phyloP scores from a whole-genome alignment of 2,797 vertebrate species.

The Pangasius macronema region DNA sequence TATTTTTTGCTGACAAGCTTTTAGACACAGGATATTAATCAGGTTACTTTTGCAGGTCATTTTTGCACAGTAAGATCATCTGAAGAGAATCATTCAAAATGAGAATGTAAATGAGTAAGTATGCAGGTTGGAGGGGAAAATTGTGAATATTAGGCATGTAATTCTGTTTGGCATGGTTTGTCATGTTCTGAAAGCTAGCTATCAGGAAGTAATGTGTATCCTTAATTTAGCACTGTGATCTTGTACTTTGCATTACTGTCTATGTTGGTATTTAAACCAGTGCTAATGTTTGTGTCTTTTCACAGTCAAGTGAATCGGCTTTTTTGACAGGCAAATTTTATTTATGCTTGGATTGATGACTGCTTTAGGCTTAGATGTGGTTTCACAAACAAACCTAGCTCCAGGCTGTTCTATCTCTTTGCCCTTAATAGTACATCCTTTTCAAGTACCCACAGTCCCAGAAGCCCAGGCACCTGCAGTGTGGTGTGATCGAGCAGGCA shows the following conservation, averaged over 20 bases:
- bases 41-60: conserved; percentile 30
- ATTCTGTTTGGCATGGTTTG: background rate
- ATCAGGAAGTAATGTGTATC: background rate
- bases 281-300: background rate
- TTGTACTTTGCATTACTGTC: background rate
- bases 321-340: background rate
- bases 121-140: background rate
- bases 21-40: conserved; percentile 51
- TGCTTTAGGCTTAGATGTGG: background rate
- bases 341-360: background rate
- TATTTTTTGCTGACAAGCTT: conserved; percentile 50
- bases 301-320: background rate
- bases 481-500: background rate
- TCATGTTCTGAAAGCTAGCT: background rate
- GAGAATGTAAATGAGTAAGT: background rate
- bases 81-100: background rate
- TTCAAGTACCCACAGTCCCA: background rate
- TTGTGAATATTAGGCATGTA: background rate
- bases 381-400: background rate
- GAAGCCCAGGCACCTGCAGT: background rate
- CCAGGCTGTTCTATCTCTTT: background rate
- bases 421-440: background rate
- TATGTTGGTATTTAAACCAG: background rate
- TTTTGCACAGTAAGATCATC: conserved; percentile 4
- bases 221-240: background rate